Conservation (phyloP, 1,140 invertebrate species). For the Olivierus martensii region DNA sequence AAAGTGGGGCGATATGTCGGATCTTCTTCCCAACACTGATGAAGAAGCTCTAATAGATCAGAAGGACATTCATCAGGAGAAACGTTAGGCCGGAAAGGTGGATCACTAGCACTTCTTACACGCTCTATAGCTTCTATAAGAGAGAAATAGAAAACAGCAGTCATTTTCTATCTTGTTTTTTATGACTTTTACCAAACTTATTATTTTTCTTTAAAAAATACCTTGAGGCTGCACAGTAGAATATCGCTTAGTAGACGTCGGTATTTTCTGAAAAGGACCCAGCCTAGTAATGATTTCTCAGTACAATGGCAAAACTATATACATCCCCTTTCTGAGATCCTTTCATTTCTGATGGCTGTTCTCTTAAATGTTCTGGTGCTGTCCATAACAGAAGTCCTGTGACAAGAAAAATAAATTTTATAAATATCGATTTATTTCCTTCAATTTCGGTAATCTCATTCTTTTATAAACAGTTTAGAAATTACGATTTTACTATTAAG, state of each 20-base stretch:
- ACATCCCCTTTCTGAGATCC: constrained; percentile 78
- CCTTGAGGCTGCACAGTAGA: constrained; percentile 2
- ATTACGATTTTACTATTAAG: no score
- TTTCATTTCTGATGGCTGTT: constrained; percentile 13
- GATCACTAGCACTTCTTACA: constrained; percentile 15
- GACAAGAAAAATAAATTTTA: not conserved
- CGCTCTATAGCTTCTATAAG: not conserved
- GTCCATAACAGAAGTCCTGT: constrained; percentile 57
- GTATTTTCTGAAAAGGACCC: constrained; percentile 17
- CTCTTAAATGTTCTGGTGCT: constrained; percentile 70
- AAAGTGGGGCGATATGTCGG: constrained; percentile 67
- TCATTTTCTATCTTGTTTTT: no score
- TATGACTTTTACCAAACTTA: no score
- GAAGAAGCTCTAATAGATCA: constrained; percentile 23
- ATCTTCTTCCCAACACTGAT: constrained; percentile 75
- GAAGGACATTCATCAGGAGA: constrained; percentile 17
- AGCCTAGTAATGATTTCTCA: constrained; percentile 47
- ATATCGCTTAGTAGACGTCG: no score
- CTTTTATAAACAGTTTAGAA: no score
- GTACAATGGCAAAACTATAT: constrained; percentile 86
- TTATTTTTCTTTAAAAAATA: not conserved
- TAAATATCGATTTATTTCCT: no score
- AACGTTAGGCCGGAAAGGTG: constrained; percentile 21
- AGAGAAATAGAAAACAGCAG: no score
- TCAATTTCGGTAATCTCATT: no score